These are phyloP conservation scores for Homarus gammarus DNA, from an alignment of 2,888 invertebrate genomes.

Conservation along the genomic window DNA sequence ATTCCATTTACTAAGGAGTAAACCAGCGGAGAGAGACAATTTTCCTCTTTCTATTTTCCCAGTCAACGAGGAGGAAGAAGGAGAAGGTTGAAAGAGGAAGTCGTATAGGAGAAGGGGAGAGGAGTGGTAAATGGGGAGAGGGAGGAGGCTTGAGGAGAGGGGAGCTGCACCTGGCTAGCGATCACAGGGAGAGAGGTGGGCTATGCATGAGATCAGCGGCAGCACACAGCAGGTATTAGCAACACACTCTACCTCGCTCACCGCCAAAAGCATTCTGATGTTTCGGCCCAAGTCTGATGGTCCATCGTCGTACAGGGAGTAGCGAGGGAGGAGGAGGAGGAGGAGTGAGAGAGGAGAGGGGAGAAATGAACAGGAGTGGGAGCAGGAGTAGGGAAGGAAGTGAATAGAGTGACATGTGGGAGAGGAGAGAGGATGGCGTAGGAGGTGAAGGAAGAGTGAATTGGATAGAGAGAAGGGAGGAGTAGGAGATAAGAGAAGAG, in stretches of 20 bases:
- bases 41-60: too few relatives aligned
- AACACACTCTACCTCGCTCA: constrained; percentile 2
- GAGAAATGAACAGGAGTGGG: background rate
- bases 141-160: background rate
- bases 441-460: background rate
- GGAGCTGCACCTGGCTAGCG: background rate
- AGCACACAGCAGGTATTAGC: constrained; percentile 36
- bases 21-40: too few relatives aligned
- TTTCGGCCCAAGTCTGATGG: constrained; percentile 50
- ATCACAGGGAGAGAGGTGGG: background rate
- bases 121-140: background rate
- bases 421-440: background rate
- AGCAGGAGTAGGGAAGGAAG: background rate
- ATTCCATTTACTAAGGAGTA: too few relatives aligned
- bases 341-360: background rate
- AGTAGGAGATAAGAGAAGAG: background rate
- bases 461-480: background rate
- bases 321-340: background rate
- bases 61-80: too few relatives aligned
- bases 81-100: background rate
- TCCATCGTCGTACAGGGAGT: constrained; percentile 14
- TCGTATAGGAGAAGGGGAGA: background rate
- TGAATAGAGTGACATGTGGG: background rate
- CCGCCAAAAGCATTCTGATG: constrained; percentile 57
- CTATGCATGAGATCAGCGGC: constrained; percentile 27